Evolutionary conservation across 2,888 invertebrate species (phyloP), one percentile per base, ranked within the genome.

Genomic region (Cyclophora punctaria): DNA sequence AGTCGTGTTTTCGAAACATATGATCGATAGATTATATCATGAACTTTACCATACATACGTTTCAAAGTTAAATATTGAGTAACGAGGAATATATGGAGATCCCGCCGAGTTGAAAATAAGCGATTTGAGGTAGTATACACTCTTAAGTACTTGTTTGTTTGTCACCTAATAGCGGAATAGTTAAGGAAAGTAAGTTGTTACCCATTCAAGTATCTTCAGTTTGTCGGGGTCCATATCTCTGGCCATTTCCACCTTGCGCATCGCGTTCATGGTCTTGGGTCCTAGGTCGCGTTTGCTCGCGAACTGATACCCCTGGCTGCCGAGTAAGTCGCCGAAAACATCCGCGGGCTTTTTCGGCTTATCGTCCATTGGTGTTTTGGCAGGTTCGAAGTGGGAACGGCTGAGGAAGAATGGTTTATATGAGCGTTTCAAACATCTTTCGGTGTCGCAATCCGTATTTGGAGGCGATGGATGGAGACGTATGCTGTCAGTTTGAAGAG

Each of bases 201-300:
- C 96, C 95, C 95, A 95, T 73, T 95, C 95, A 64, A 91, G 83
- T 60, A 95, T 91, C 83, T 93, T 96, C 46, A 98, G 77, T 78
- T 94, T 94, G 59, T 97, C 96, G 0, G 98, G 98, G 84, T 98
- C 98, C 94, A 96, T 96, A 51, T 95, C 95, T 65, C 91, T 94
- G 1, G 92, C 93, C 69, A 96, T 86, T 65, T 96, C 95, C 58
- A 93, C 95, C 72, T 96, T 96, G 35, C 97, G 90, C 97, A 98
- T 97, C 58, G 94, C 96, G 73, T 97, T 98, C 67, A 98, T 96
- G 2, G 97, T 97, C 62, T 92, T 91, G 0, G 97, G 97, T 2
- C 94, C 94, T 43, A 92, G 89, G 55, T 93, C 92, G 66, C 93
- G 94, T 46, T 93, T 92, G 4, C 91, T 85, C 45, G 91, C 92